Evolutionary conservation across 1,140 invertebrate species (phyloP).

Genomic region (Temnothorax nylanderi): DNA sequence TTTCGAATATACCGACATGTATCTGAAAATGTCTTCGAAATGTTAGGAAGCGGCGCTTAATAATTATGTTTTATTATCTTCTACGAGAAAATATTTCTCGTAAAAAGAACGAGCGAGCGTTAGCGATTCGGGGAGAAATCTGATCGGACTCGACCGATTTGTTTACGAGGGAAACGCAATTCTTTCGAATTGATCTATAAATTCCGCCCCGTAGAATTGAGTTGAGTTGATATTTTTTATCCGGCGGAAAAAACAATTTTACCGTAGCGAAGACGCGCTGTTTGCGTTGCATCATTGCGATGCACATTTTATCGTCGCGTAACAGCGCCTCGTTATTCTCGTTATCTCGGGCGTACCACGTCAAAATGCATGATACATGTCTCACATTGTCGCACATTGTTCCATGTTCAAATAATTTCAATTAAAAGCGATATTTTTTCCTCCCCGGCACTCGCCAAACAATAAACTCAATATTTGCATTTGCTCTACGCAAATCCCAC

Average conservation of each 20-base stretch:
- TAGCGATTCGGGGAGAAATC: background rate
- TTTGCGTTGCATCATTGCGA: slow-evolving; percentile 37
- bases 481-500: slow-evolving; percentile 8
- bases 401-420: slow-evolving; percentile 31
- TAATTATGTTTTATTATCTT: background rate
- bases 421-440: slow-evolving; percentile 41
- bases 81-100: background rate
- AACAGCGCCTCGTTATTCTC: slow-evolving; percentile 19
- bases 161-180: slow-evolving; percentile 27
- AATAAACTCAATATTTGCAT: slow-evolving; percentile 45
- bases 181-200: slow-evolving; percentile 34
- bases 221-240: slow-evolving; percentile 31
- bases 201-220: background rate
- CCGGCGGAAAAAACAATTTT: slow-evolving; percentile 39
- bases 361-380: slow-evolving; percentile 45
- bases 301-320: slow-evolving; percentile 29
- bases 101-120: background rate
- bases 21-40: background rate
- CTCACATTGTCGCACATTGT: slow-evolving; percentile 26
- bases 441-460: background rate
- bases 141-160: background rate
- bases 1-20: background rate
- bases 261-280: slow-evolving; percentile 12
- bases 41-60: background rate
- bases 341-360: slow-evolving; percentile 22